Evolutionary conservation across 2,113 vertebrate species (phyloP), one percentile per base, ranked within the genome.

Genomic region (Anoura caudifer): DNA sequence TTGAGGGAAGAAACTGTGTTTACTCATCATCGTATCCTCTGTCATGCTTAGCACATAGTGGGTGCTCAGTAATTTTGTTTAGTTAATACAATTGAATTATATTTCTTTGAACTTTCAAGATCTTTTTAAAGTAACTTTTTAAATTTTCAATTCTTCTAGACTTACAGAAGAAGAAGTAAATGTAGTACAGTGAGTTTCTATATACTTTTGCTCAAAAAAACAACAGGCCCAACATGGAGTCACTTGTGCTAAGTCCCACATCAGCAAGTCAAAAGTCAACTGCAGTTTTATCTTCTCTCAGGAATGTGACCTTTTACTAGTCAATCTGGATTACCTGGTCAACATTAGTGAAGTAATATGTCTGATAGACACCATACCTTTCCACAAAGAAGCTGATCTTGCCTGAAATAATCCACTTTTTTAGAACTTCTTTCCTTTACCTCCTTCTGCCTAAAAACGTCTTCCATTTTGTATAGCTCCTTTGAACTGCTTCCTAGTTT

Each of bases 91-190:
- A 50, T 2, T 56, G 61, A 87, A 80, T 59, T n/a, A 47, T 5
- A 56, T n/a, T 63, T 24, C 43, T 15, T 50, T 67, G 36, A 91
- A 61, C 15, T 41, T 3, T 88, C 77, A 85, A 31, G 12, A 52
- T 2, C 22, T 79, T 61, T 75, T 72, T 16, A 81, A 75, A 45
- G 61, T 50, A 20, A n/a, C 6, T 76, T 69, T 31, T 88, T 61
- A 84, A 65, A 79, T 65, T 91, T 83, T 75, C 41, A 93, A 67
- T 54, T 91, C 4, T n/a, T 90, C 19, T 80, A 95, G n/a, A 73
- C 63, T 75, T 75, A 87, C 7, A 88, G 33, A 67, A 54, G 82
- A 84, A 83, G 59, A 79, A 8, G 45, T 33, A 82, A 76, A 94
- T 76, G 69, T 11, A 33, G 41, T 70, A 84, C 7, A 86, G 17